These are phyloP conservation scores for Ladona fulva DNA, from an alignment of 1,140 invertebrate genomes.

Conservation along the genomic window DNA sequence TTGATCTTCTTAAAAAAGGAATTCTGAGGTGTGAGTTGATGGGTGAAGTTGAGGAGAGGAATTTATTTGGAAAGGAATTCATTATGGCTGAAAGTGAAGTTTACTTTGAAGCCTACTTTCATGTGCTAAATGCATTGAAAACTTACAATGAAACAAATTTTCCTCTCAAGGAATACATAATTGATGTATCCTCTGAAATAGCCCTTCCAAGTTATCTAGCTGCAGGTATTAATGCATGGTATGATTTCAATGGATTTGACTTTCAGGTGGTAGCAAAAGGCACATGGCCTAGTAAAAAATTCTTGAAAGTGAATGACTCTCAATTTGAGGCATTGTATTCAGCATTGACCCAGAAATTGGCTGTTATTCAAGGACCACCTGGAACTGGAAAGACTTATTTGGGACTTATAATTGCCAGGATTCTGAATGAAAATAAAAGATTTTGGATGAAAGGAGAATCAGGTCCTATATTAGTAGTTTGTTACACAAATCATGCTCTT, in stretches of 20 bases:
- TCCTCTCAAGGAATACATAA: slow-evolving; percentile 29
- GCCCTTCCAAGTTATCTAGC: slow-evolving; percentile 21
- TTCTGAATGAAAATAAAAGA: slow-evolving; percentile 27
- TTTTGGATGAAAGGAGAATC: neutral
- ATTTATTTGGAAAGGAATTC: slow-evolving; percentile 36
- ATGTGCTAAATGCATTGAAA: slow-evolving; percentile 27
- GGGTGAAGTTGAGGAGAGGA: slow-evolving; percentile 27
- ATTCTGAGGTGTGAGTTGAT: slow-evolving; percentile 20
- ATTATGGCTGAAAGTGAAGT: slow-evolving; percentile 52
- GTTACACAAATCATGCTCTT: slow-evolving; percentile 51
- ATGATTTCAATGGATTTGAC: slow-evolving; percentile 13
- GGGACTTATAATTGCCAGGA: slow-evolving; percentile 32
- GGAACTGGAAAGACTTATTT: slow-evolving; percentile 47
- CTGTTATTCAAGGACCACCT: slow-evolving; percentile 50
- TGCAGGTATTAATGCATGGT: neutral
- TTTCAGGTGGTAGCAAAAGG: slow-evolving; percentile 21
- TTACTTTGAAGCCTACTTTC: slow-evolving; percentile 30
- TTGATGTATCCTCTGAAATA: slow-evolving; percentile 23
- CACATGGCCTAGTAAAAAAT: slow-evolving; percentile 26
- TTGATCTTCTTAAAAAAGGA: slow-evolving; percentile 30
- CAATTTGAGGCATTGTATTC: slow-evolving; percentile 28
- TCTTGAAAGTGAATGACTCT: slow-evolving; percentile 28
- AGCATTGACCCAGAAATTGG: slow-evolving; percentile 29
- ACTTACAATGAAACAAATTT: slow-evolving; percentile 24
- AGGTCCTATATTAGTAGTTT: slow-evolving; percentile 46